Percentiles rank a stretch among this genome's conserved stretches.
phyloP scores from a whole-genome alignment of 2,113 vertebrate species.

The Collichthys lucidus region DNA sequence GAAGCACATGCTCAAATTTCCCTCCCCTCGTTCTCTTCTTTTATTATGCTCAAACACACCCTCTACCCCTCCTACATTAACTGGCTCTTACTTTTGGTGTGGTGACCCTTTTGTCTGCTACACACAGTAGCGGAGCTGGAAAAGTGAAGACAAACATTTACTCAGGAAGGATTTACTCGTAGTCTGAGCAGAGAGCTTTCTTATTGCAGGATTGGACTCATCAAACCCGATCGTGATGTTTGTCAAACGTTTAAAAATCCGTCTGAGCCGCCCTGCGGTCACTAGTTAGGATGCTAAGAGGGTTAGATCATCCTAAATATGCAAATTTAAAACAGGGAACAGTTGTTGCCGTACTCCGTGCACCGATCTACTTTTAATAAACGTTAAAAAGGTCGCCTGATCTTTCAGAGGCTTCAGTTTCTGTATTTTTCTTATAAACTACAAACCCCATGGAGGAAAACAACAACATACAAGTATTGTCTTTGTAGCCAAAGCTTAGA shows the following conservation, averaged over 20 bases:
- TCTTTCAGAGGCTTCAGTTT: not conserved
- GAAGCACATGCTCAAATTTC: constrained; percentile 38
- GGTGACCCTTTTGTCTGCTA: constrained; percentile 57
- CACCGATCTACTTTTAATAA: not conserved
- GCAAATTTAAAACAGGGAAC: not conserved
- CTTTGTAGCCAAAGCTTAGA: not conserved
- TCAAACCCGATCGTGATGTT: constrained; percentile 10
- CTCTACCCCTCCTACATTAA: not conserved
- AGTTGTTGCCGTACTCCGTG: not conserved
- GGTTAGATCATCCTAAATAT: not conserved
- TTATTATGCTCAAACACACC: constrained; percentile 31
- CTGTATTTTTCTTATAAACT: not conserved
- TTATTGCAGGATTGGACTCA: not conserved
- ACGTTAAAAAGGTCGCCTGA: not conserved
- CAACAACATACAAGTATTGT: not conserved
- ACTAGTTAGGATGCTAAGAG: too few species aligned
- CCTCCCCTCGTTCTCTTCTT: not conserved
- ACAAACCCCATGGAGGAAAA: not conserved
- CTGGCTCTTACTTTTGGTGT: constrained; percentile 17
- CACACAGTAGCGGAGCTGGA: constrained; percentile 41
- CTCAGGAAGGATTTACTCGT: constrained; percentile 16
- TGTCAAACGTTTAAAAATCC: not conserved
- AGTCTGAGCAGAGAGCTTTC: not conserved
- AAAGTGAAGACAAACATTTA: constrained; percentile 63
- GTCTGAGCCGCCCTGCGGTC: not conserved